Conservation (phyloP, 2,113 vertebrate genomes). For the Nanger granti region DNA sequence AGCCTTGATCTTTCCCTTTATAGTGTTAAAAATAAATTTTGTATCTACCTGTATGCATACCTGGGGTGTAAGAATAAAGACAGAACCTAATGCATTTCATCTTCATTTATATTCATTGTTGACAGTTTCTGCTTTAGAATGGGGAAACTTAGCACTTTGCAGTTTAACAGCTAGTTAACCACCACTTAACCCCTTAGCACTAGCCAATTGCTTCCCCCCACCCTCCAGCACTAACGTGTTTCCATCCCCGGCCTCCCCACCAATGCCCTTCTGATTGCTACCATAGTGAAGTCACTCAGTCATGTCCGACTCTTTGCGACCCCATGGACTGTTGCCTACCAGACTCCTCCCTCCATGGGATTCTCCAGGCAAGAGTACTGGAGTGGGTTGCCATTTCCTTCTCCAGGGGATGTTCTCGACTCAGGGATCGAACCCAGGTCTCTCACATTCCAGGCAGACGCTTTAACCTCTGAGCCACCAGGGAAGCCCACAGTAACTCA, state of each 20-base stretch:
- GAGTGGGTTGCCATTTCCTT: too few species aligned
- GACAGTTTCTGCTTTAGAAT: conserved; percentile 11
- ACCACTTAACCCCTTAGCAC: conserved; percentile 46
- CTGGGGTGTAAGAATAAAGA: neutral
- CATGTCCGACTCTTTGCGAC: too few species aligned
- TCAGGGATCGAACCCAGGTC: too few species aligned
- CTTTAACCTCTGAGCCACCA: too few species aligned
- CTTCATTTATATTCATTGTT: neutral
- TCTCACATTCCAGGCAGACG: too few species aligned
- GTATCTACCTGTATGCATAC: neutral
- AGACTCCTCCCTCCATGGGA: too few species aligned
- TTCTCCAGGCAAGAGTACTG: too few species aligned
- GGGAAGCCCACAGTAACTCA: neutral
- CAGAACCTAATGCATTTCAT: neutral
- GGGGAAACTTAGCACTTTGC: neutral
- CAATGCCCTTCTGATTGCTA: neutral
- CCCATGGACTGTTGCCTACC: too few species aligned
- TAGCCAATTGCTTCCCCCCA: neutral
- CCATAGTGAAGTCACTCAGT: too few species aligned
- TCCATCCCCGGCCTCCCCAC: neutral
- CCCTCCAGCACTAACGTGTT: neutral
- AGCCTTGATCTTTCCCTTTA: neutral
- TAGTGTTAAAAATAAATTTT: neutral
- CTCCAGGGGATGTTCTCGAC: too few species aligned
- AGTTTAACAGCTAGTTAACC: conserved; percentile 52